Evolutionary conservation across 2,797 vertebrate species (phyloP).

Genomic region (Helarctos malayanus): DNA sequence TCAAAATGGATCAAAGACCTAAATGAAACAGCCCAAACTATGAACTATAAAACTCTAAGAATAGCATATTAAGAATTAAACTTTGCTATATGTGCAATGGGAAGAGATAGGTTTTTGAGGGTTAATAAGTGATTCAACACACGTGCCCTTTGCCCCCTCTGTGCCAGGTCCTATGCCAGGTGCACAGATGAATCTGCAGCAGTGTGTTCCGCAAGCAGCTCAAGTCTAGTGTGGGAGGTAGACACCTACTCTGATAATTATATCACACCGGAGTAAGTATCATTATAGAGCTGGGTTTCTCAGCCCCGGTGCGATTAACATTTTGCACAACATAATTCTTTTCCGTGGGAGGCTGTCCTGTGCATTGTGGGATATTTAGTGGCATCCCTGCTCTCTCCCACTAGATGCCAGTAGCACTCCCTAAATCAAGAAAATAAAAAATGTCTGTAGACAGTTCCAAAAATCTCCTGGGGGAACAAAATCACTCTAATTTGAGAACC

Average conservation of each 20-base stretch:
- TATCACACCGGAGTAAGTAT: not conserved
- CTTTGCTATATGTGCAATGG: not conserved
- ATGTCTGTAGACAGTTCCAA: not conserved
- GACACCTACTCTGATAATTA: not conserved
- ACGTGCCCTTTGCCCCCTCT: not conserved
- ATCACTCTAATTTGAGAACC: not conserved
- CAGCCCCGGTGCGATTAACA: not conserved
- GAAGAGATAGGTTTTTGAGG: constrained; percentile 10
- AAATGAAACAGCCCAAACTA: constrained; percentile 28
- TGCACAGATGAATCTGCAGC: not conserved
- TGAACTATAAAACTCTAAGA: not conserved
- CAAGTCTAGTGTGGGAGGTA: not conserved
- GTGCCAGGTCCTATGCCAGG: not conserved
- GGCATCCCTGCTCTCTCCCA: not conserved
- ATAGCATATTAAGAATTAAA: constrained; percentile 9
- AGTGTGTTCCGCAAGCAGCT: not conserved
- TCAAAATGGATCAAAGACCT: constrained; percentile 10
- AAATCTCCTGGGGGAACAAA: not conserved
- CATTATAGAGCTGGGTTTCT: not conserved
- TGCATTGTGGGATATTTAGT: not conserved
- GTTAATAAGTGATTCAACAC: constrained; percentile 3
- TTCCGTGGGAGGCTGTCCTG: not conserved
- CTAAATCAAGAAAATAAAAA: not conserved
- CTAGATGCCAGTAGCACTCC: not conserved
- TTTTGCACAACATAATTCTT: not conserved